A percentile compares a stretch with the other conserved stretches of the same genome.
phyloP scores from a whole-genome alignment of 1,140 invertebrate genomes.

The Aethina tumida region DNA sequence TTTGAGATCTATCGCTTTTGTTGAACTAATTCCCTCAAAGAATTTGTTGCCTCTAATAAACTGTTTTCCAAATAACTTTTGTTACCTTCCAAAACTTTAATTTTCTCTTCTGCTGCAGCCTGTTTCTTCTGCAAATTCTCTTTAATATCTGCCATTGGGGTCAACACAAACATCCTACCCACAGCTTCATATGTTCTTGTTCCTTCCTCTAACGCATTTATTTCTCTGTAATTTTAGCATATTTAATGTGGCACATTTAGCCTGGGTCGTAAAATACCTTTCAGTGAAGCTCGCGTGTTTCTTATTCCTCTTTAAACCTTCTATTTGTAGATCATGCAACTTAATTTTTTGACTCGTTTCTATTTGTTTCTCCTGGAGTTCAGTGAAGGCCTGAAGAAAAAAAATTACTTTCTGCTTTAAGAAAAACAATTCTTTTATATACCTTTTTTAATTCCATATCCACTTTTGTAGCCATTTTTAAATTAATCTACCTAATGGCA shows the following conservation, averaged over 20 bases:
- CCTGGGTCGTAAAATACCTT: constrained; percentile 37
- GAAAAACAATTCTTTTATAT: constrained; percentile 7
- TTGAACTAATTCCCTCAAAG: constrained; percentile 73
- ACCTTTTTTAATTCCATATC: constrained; percentile 36
- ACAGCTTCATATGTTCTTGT: constrained; percentile 58
- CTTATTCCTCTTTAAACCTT: constrained; percentile 54
- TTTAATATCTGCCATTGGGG: constrained; percentile 54
- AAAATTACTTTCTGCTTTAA: constrained; percentile 3
- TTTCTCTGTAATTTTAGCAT: constrained; percentile 27
- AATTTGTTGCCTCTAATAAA: constrained; percentile 76
- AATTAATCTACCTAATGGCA: constrained; percentile 4
- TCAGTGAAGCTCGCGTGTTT: constrained; percentile 63
- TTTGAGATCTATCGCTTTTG: too few relatives aligned
- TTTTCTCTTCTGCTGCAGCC: constrained; percentile 54
- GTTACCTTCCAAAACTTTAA: constrained; percentile 60
- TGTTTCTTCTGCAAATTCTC: constrained; percentile 52
- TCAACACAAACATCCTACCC: constrained; percentile 75
- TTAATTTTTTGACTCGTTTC: constrained; percentile 72
- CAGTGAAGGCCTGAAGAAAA: constrained; percentile 59
- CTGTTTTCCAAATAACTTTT: constrained; percentile 67
- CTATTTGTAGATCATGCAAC: constrained; percentile 69
- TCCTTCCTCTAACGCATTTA: constrained; percentile 22
- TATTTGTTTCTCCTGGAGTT: constrained; percentile 74
- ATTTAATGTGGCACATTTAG: constrained; percentile 7
- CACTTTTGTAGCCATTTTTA: constrained; percentile 33